phyloP scores from a whole-genome alignment of 1,140 invertebrate species.

The fruit fly (Drosophila melanogaster) region DNA sequence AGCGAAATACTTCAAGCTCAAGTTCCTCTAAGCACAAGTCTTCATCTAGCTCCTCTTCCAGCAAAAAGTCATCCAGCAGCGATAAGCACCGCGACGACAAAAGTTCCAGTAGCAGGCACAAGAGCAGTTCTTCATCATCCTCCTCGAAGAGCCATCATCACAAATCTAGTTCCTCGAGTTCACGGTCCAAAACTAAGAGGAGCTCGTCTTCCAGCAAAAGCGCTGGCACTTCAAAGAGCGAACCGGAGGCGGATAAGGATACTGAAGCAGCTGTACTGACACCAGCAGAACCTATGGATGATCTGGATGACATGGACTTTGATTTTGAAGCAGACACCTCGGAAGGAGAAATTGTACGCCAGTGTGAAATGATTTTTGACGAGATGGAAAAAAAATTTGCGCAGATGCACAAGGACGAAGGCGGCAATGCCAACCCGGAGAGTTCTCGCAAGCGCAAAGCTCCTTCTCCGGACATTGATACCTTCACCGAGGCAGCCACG shows the following conservation, averaged over 20 bases:
- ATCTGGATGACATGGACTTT: conserved; percentile 44
- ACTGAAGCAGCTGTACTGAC: background rate
- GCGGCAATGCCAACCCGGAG: conserved; percentile 1
- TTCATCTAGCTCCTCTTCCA: conserved; percentile 45
- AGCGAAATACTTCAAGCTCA: conserved; percentile 48
- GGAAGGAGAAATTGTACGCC: conserved; percentile 88
- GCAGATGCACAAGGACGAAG: conserved; percentile 54
- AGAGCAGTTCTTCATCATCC: conserved; percentile 47
- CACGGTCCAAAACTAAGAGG: conserved; percentile 26
- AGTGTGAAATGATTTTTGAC: conserved; percentile 91
- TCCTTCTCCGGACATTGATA: conserved; percentile 65
- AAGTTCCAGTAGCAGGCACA: conserved; percentile 35
- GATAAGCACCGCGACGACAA: conserved; percentile 55
- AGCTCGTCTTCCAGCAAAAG: conserved; percentile 37
- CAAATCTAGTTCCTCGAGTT: conserved; percentile 39
- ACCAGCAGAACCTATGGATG: background rate
- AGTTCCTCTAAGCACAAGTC: conserved; percentile 61
- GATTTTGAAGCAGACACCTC: conserved; percentile 62
- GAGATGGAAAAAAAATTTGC: conserved; percentile 84
- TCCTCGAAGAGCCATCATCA: conserved; percentile 50
- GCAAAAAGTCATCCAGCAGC: conserved; percentile 61
- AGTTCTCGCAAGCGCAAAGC: conserved; percentile 63
- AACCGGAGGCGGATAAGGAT: conserved; percentile 4
- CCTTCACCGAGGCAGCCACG: conserved; percentile 55
- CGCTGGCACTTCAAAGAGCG: conserved; percentile 19